Evolutionary conservation across 2,888 invertebrate species (phyloP).

Genomic region (Dasysyrphus albostriatus): DNA sequence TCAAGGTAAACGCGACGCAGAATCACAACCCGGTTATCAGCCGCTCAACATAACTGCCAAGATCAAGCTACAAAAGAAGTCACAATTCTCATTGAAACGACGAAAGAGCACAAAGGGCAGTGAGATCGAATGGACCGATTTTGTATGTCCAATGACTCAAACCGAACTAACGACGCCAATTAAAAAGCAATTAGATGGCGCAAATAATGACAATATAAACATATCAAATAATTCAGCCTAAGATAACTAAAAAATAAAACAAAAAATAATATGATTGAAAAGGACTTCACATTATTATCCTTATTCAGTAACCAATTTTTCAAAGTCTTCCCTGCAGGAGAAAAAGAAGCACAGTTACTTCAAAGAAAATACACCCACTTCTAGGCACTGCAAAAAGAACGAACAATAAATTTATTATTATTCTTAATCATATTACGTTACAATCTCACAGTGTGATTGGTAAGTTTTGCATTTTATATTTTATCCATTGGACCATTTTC

Average conservation of each 20-base stretch:
- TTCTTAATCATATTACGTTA: slow-evolving; percentile 9
- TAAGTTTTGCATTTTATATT: slow-evolving; percentile 56
- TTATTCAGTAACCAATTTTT: slow-evolving; percentile 22
- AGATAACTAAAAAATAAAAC: neutral
- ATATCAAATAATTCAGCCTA: slow-evolving; percentile 67
- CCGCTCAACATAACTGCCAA: slow-evolving; percentile 95
- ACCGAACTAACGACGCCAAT: slow-evolving; percentile 53
- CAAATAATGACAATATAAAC: slow-evolving; percentile 53
- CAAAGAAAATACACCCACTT: slow-evolving; percentile 9
- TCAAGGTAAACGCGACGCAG: slow-evolving; percentile 94
- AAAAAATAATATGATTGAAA: slow-evolving; percentile 13
- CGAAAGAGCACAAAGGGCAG: slow-evolving; percentile 93
- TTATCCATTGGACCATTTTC: slow-evolving; percentile 52
- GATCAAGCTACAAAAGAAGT: slow-evolving; percentile 94
- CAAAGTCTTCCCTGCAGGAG: slow-evolving; percentile 60
- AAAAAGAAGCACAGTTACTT: slow-evolving; percentile 44
- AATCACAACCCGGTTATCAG: slow-evolving; percentile 92
- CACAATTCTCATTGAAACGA: slow-evolving; percentile 93
- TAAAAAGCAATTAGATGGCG: slow-evolving; percentile 21
- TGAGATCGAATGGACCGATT: slow-evolving; percentile 91
- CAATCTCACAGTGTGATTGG: slow-evolving; percentile 29
- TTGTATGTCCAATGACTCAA: slow-evolving; percentile 90
- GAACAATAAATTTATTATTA: slow-evolving; percentile 51
- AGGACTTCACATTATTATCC: neutral
- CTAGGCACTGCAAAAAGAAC: slow-evolving; percentile 45